Percentiles rank a stretch among this genome's conserved stretches.
Evolutionary conservation across 2,888 invertebrate species (phyloP).

Genomic region (Dasysyrphus tricinctus): DNA sequence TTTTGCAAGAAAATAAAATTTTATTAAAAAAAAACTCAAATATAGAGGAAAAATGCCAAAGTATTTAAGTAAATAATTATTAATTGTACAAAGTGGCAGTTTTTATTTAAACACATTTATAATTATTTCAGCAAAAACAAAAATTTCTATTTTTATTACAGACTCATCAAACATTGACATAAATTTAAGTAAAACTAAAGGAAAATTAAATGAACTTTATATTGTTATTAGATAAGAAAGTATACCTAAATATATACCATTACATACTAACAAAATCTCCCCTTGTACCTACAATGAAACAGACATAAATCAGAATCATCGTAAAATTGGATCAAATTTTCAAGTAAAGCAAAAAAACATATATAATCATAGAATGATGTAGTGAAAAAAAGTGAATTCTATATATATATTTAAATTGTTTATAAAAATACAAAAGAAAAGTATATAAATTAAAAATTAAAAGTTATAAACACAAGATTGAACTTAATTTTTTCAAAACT

Average conservation of each 20-base stretch:
- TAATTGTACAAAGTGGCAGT: constrained; percentile 53
- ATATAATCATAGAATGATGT: constrained; percentile 59
- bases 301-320: constrained; percentile 74
- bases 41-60: constrained; percentile 61
- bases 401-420: constrained; percentile 65
- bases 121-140: constrained; percentile 2
- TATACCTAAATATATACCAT: constrained; percentile 18
- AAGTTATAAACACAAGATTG: constrained; percentile 40
- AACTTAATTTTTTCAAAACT: constrained; percentile 27
- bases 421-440: constrained; percentile 42
- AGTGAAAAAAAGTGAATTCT: constrained; percentile 47
- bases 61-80: constrained; percentile 58
- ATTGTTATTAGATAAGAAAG: constrained; percentile 46
- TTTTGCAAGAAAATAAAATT: constrained; percentile 38
- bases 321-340: constrained; percentile 74
- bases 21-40: constrained; percentile 20
- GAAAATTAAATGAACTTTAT: constrained; percentile 24
- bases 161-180: constrained; percentile 39
- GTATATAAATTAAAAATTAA: constrained; percentile 27
- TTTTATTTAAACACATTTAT: constrained; percentile 20
- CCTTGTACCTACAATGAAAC: constrained; percentile 70
- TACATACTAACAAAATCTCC: constrained; percentile 52
- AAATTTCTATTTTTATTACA: constrained; percentile 37
- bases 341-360: constrained; percentile 37
- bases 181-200: constrained; percentile 22